Evolutionary conservation across 2,113 vertebrate genomes (phyloP), one percentile per base, ranked within the genome.

Genomic region (Pterocles burchelli): DNA sequence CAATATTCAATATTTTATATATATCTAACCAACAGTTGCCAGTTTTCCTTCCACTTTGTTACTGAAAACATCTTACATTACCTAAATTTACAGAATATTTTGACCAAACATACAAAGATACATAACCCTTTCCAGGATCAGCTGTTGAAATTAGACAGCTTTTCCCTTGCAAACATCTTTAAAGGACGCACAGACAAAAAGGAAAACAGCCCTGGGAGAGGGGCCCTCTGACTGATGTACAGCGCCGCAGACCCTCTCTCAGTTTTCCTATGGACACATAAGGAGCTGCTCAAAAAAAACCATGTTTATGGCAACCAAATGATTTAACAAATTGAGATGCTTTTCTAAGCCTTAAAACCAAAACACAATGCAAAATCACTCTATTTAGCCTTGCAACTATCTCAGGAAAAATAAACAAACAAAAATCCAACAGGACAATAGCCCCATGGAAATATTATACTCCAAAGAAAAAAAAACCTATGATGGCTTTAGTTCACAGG

Each of bases 231-330:
- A 6, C 55, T 43, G 28, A 6, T 7, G 26, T 5, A 16, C 0
- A 4, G 51, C 65, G 25, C 55, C n/a, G 26, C 1, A 5, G 31
- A 33, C 16, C 62, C 45, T 68, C 52, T 31, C 59, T 24, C 17
- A 9, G 29, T 51, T 88, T 63, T 63, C 82, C 28, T 31, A 4
- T 0, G 1, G 45, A 45, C n/a, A 17, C 1, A 0, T 10, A 10
- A 46, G 5, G 18, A 21, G 70, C 6, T 59, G 51, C 65, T 82
- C 31, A 66, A 65, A 12, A 13, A 41, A 11, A 41, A 41, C 11
- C 25, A 66, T 46, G 45, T 80, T 52, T 45, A 24, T 14, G 21
- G 38, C 17, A 49, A 59, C 16, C 24, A 68, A 28, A 5, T 0
- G 0, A 67, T 59, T 79, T 62, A 65, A 59, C 5, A 46, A 66